These are phyloP conservation scores for Theristus sp. DNA, from an alignment of 2,888 invertebrate genomes.

Conservation along the genomic window DNA sequence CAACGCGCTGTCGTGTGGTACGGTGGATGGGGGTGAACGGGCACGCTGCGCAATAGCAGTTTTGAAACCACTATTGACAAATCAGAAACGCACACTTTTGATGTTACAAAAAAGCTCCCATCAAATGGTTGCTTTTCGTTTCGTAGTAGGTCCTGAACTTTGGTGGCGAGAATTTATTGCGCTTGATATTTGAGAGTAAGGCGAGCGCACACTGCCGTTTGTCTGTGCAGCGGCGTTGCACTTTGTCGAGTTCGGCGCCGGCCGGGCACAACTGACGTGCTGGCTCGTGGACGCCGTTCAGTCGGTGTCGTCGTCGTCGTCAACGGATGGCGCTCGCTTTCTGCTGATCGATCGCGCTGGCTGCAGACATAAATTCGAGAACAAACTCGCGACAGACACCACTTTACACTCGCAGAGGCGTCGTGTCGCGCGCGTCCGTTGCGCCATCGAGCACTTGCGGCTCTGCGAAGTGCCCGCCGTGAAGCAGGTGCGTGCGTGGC, in stretches of 20 bases:
- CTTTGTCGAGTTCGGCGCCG: background rate
- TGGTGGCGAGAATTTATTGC: too few relatives aligned
- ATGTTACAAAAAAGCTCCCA: too few relatives aligned
- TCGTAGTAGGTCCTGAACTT: too few relatives aligned
- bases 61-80: too few relatives aligned
- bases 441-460: background rate
- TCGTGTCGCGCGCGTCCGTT: background rate
- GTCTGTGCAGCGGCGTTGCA: background rate
- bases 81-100: too few relatives aligned
- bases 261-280: background rate
- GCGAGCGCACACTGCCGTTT: background rate
- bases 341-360: background rate
- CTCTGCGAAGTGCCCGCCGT: background rate
- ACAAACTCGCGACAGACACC: background rate
- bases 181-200: too few relatives aligned
- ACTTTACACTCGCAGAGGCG: background rate
- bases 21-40: too few relatives aligned
- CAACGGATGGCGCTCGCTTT: background rate
- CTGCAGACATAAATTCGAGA: background rate
- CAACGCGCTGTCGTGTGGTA: too few relatives aligned
- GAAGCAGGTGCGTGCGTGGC: too few relatives aligned
- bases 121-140: too few relatives aligned
- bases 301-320: background rate
- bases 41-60: too few relatives aligned
- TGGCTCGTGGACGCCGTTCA: background rate